A percentile compares a stretch with the other conserved stretches of the same genome.
phyloP scores from a whole-genome alignment of 1,140 invertebrate species.

The Holcopasites calliopsidis region DNA sequence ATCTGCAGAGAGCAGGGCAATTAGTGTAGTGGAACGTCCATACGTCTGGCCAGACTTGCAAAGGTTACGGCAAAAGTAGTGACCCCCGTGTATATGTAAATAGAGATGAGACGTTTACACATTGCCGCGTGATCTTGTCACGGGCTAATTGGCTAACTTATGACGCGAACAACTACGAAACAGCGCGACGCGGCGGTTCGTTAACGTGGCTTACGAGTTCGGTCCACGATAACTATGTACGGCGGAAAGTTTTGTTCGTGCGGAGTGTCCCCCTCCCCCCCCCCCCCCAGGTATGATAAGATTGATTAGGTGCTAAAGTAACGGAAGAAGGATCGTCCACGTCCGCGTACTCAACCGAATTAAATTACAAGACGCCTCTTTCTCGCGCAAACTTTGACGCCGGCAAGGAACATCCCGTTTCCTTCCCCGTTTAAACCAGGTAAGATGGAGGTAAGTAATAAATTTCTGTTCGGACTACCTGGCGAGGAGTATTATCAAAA shows the following conservation, averaged over 20 bases:
- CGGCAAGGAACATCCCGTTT: neutral
- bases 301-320: slow-evolving; percentile 48
- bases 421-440: neutral
- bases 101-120: slow-evolving; percentile 57
- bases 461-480: neutral
- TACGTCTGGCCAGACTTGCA: neutral
- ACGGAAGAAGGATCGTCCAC: slow-evolving; percentile 36
- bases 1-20: neutral
- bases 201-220: slow-evolving; percentile 57
- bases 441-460: too few relatives aligned
- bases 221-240: slow-evolving; percentile 43
- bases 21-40: neutral
- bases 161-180: slow-evolving; percentile 40
- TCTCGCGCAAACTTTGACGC: neutral
- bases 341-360: slow-evolving; percentile 1
- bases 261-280: too few relatives aligned
- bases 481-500: too few relatives aligned
- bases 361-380: neutral
- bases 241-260: slow-evolving; percentile 36
- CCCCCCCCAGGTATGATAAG: slow-evolving; percentile 51
- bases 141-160: slow-evolving; percentile 60
- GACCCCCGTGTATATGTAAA: slow-evolving; percentile 51
- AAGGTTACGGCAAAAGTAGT: neutral
- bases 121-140: slow-evolving; percentile 56
- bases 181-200: slow-evolving; percentile 44